Base-by-base conservation (phyloP, 2,888 invertebrate genomes). In the Leucophora obtusa region DNA sequence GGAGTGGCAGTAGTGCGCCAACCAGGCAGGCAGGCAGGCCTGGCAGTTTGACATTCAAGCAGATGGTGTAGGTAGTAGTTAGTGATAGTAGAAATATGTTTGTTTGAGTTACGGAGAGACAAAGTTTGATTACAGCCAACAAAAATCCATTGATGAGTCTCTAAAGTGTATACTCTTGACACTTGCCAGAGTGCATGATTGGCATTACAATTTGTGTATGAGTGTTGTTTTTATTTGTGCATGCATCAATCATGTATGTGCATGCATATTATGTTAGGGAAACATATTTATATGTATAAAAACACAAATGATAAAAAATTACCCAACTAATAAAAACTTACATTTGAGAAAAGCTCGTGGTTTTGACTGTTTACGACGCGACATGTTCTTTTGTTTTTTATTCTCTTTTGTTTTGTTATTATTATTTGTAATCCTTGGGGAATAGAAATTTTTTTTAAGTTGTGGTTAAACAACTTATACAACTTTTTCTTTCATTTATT, bases 301-400 rank as follows among this genome's bases (percentile, higher is more conserved):
- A 38, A 38, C 38, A 14, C 10, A 38, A 11, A 72, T 58, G 43
- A 62, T 24, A 51, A 59, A 59, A 62, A 54, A 59, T 51, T 60
- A 51, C 24, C 33, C 74, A 68, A 51, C 35, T 58, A 35, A 59
- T 50, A 71, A 69, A 59, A 75, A 88, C 93, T 93, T 91, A 94
- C 94, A 92, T 92, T 94, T 94, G 75, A 89, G 85, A 83, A 94
- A 91, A 82, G 94, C 93, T 86, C 94, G 92, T 83, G 94, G 94
- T 87, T 94, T 94, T 56, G 94, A 93, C 89, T 94, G 94, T 89
- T 94, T 94, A 86, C 94, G 92, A 85, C 94, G 92, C 84, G 94
- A 94, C 94, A 94, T 93, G 70, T 68, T 76, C 68, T 53, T 58
- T 17, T 14, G 38, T 50, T 28, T 51, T 11, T 24, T 43, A 14